phyloP scores from a whole-genome alignment of 2,113 vertebrate species.

The Pseudolaguvia tuberculata region DNA sequence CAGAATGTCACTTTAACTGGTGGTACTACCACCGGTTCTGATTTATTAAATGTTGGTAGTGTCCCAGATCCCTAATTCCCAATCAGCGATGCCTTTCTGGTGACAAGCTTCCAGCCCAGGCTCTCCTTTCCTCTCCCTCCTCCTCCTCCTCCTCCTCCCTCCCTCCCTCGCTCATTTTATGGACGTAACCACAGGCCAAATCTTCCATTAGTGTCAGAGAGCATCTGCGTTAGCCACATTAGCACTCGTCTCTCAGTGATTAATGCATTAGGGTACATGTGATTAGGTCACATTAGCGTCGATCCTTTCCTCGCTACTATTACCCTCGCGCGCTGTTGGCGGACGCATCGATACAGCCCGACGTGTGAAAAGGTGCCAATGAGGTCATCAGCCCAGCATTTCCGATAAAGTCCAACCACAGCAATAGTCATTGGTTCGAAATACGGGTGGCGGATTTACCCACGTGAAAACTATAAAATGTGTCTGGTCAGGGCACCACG shows the following conservation, averaged over 20 bases:
- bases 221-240: slow-evolving; percentile 75
- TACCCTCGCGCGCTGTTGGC: slow-evolving; percentile 50
- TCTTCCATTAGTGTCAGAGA: slow-evolving; percentile 92
- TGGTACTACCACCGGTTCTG: no score
- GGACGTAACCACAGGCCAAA: slow-evolving; percentile 82
- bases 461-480: background rate
- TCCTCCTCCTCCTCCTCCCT: no score
- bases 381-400: slow-evolving; percentile 26
- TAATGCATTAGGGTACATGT: slow-evolving; percentile 78
- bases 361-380: slow-evolving; percentile 15
- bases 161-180: slow-evolving; percentile 30
- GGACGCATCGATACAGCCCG: slow-evolving; percentile 19
- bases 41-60: no score
- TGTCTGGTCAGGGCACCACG: background rate
- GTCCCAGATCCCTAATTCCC: slow-evolving; percentile 61
- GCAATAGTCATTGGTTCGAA: background rate
- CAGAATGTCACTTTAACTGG: no score
- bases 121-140: no score
- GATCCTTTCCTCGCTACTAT: slow-evolving; percentile 55
- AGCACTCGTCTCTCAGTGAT: slow-evolving; percentile 77
- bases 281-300: slow-evolving; percentile 69
- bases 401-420: slow-evolving; percentile 8
- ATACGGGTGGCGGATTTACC: background rate
- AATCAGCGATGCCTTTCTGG: slow-evolving; percentile 63
- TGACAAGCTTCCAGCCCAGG: slow-evolving; percentile 62